Evolutionary conservation across 2,113 vertebrate species (phyloP).

Genomic region (Dolichotis patagonum): DNA sequence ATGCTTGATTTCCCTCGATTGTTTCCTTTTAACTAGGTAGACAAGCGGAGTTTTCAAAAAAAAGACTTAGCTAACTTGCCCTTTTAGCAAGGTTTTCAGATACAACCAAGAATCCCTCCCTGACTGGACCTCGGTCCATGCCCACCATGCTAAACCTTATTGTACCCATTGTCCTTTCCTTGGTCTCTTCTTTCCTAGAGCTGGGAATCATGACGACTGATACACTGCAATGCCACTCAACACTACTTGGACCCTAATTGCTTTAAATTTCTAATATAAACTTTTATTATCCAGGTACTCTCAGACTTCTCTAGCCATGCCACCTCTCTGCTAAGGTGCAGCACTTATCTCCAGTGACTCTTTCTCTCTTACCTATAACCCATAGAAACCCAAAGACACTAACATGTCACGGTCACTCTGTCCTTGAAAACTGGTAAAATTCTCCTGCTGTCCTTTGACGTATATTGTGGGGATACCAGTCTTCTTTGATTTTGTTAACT

Average conservation of each 20-base stretch:
- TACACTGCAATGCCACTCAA: background rate
- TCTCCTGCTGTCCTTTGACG: background rate
- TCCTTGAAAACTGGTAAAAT: background rate
- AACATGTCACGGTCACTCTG: background rate
- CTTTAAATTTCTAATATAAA: background rate
- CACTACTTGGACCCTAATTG: rapidly evolving
- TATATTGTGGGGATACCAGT: background rate
- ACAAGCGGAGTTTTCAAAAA: background rate
- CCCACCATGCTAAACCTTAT: background rate
- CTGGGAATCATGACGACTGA: background rate
- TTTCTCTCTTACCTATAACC: background rate
- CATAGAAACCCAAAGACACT: background rate
- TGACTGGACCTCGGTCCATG: rapidly evolving
- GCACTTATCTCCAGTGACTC: background rate
- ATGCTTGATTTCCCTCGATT: background rate
- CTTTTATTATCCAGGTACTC: background rate
- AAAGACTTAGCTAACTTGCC: background rate
- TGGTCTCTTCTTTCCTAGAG: background rate
- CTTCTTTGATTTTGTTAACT: background rate
- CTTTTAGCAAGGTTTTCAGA: background rate
- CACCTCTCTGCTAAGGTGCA: background rate
- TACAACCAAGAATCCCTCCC: background rate
- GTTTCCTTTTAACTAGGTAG: background rate
- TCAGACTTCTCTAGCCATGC: background rate
- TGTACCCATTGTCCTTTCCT: background rate